A percentile compares a stretch with the other conserved stretches of the same genome.
Conservation (phyloP, 2,888 invertebrate genomes). For the Drosophila silvestris region DNA sequence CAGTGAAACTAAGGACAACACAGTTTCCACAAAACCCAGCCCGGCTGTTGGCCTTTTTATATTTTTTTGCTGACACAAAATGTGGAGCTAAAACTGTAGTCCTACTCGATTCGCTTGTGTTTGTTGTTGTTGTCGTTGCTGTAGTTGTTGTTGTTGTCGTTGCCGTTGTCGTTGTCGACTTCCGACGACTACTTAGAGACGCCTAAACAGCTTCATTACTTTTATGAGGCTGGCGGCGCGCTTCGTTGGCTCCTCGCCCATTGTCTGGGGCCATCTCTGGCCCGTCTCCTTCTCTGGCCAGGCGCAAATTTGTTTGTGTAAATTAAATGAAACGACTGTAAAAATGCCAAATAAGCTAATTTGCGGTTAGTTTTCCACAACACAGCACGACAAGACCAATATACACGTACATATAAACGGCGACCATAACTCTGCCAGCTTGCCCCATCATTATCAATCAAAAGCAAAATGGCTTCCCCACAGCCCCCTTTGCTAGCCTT, state of each 20-base stretch:
- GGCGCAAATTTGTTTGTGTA: slow-evolving; percentile 82
- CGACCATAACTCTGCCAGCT: slow-evolving; percentile 39
- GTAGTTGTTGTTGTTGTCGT: slow-evolving; percentile 22
- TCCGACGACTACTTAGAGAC: slow-evolving; percentile 81
- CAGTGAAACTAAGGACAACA: slow-evolving; percentile 54
- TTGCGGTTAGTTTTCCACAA: slow-evolving; percentile 73
- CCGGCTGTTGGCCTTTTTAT: slow-evolving; percentile 15
- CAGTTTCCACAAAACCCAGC: slow-evolving; percentile 13
- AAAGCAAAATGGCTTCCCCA: slow-evolving; percentile 60
- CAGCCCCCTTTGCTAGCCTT: background rate
- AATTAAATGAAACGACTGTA: slow-evolving; percentile 82
- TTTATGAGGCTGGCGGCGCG: slow-evolving; percentile 78
- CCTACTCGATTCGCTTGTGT: slow-evolving; percentile 19
- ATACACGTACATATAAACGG: slow-evolving; percentile 14
- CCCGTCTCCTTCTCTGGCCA: slow-evolving; percentile 58
- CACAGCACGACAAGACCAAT: slow-evolving; percentile 4
- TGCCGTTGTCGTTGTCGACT: slow-evolving; percentile 51
- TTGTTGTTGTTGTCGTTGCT: slow-evolving; percentile 33
- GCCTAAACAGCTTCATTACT: slow-evolving; percentile 82
- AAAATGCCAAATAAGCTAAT: slow-evolving; percentile 81
- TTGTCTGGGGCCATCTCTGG: slow-evolving; percentile 56
- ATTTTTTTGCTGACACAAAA: slow-evolving; percentile 68
- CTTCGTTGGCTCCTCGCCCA: slow-evolving; percentile 75
- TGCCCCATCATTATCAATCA: slow-evolving; percentile 72
- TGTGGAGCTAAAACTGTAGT: slow-evolving; percentile 45